Evolutionary conservation across 2,113 vertebrate genomes (phyloP).

Genomic region (Gymnogyps californianus): DNA sequence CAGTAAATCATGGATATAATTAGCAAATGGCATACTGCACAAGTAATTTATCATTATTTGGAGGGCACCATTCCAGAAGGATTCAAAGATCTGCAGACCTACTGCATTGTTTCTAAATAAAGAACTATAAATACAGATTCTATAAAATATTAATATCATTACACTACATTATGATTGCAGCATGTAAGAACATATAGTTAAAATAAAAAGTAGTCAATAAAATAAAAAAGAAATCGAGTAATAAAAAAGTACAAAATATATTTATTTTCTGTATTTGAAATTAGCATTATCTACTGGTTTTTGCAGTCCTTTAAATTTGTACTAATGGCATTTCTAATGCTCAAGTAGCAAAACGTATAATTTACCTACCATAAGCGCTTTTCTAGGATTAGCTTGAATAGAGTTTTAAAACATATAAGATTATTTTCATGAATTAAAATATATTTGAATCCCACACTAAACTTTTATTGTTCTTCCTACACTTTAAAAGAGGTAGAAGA

Average conservation of each 20-base stretch:
- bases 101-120: conserved; percentile 97
- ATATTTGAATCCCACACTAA: conserved; percentile 52
- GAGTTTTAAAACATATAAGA: conserved; percentile 69
- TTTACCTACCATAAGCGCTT: conserved; percentile 70
- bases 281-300: conserved; percentile 75
- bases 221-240: conserved; percentile 72
- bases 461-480: conserved; percentile 51
- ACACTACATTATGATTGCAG: conserved; percentile 63
- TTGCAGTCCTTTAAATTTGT: conserved; percentile 72
- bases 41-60: conserved; percentile 99
- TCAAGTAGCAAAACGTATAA: conserved; percentile 70
- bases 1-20: conserved; percentile 99
- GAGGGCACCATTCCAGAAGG: conserved; percentile 99
- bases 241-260: conserved; percentile 76
- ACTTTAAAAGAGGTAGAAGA: not conserved
- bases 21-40: conserved; percentile 99
- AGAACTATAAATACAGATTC: conserved; percentile 95
- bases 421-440: conserved; percentile 69
- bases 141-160: conserved; percentile 93
- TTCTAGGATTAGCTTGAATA: conserved; percentile 65
- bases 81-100: conserved; percentile 97
- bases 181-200: conserved; percentile 76
- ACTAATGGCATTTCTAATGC: conserved; percentile 67
- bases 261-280: conserved; percentile 74
- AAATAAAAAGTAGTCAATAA: conserved; percentile 78